Evolutionary conservation across 2,797 vertebrate species (phyloP).

Genomic region (Coreius guichenoti): DNA sequence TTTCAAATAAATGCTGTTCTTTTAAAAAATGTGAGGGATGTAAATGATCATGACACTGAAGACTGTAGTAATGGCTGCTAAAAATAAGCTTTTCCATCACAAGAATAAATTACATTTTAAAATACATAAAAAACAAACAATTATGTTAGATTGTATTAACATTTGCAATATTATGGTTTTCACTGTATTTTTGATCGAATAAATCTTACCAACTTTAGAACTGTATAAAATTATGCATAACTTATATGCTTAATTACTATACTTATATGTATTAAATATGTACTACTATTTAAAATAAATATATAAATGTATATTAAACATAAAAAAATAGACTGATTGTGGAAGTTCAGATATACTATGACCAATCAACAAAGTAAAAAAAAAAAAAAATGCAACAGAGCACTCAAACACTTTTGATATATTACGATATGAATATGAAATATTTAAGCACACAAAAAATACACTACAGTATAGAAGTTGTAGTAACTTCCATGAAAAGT

Average conservation of each 20-base stretch:
- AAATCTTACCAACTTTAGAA: background rate
- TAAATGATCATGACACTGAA: background rate
- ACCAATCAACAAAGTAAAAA: background rate
- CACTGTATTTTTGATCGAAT: too few relatives aligned
- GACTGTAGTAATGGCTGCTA: background rate
- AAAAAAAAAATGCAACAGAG: background rate
- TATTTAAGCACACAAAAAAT: too few relatives aligned
- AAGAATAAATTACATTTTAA: too few relatives aligned
- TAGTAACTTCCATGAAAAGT: too few relatives aligned
- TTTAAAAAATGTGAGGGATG: too few relatives aligned
- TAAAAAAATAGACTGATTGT: background rate
- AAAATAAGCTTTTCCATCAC: background rate
- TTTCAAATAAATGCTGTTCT: too few relatives aligned
- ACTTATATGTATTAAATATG: background rate
- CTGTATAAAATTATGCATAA: background rate
- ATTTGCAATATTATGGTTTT: too few relatives aligned
- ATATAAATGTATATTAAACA: background rate
- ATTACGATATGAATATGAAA: too few relatives aligned
- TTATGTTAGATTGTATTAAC: too few relatives aligned
- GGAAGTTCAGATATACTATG: background rate
- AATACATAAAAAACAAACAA: too few relatives aligned
- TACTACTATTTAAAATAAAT: background rate
- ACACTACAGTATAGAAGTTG: too few relatives aligned
- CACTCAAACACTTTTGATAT: background rate
- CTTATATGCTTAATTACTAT: background rate